Conservation (phyloP, 2,888 invertebrate species). For the Rhingia campestris region DNA sequence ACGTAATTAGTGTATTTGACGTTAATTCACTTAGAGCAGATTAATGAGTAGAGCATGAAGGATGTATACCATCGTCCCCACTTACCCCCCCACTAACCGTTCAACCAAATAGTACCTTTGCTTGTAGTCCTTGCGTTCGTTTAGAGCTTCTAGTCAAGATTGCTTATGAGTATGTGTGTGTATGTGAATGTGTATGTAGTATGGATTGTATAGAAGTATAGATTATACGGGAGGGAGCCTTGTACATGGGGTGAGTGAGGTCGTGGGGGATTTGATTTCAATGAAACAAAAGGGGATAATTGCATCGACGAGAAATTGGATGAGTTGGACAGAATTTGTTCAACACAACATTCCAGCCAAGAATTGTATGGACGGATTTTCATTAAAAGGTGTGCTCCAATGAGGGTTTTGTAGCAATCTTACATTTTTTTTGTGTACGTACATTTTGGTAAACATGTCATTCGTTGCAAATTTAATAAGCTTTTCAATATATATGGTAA, state of each 20-base stretch:
- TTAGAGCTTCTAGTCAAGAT: constrained; percentile 30
- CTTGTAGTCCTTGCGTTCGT: constrained; percentile 43
- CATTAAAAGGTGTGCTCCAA: neutral
- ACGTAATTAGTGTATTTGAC: constrained; percentile 77
- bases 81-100: neutral
- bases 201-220: neutral
- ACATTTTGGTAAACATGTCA: neutral
- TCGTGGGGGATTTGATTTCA: constrained; percentile 34
- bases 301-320: constrained; percentile 64
- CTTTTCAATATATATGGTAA: too few relatives aligned
- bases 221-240: neutral
- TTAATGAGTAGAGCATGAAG: constrained; percentile 76
- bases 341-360: neutral
- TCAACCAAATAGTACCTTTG: constrained; percentile 42
- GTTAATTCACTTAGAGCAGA: constrained; percentile 76
- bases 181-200: constrained; percentile 8
- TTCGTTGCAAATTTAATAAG: too few relatives aligned
- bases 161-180: constrained; percentile 39
- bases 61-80: constrained; percentile 56
- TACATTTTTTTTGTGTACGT: neutral
- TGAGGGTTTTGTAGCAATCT: neutral
- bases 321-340: constrained; percentile 45
- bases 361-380: neutral
- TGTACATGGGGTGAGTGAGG: neutral
- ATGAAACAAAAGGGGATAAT: constrained; percentile 67